Base-by-base conservation (phyloP, 2,797 vertebrate genomes). In the Chlorospingus flavigularis region DNA sequence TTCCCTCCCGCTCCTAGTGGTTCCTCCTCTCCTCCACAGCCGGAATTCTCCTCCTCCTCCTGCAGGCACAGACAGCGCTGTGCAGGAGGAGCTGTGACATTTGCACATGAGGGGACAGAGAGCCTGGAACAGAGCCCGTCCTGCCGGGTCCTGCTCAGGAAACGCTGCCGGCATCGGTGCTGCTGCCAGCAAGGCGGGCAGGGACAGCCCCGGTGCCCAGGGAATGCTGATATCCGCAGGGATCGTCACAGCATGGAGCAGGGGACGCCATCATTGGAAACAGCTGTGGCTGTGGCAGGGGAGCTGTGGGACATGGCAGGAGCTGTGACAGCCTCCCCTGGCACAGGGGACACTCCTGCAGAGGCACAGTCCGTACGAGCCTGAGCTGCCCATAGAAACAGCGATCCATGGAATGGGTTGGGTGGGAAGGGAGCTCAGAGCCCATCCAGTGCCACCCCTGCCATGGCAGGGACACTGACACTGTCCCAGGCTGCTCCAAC, bases 141-240 rank as follows among this genome's bases (percentile, higher is more conserved):
- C 53, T 63, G 30, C 24, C 45, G 45, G 6, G 1, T 4, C 30
- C 30, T n/a, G 12, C 78, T 65, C 60, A 5, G 74, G n/a, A 16
- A 18, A 6, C 54, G 0, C 10, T 1, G 67, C 68, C 30, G 30
- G 12, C 35, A 0, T n/a, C 20, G 40, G 5, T 2, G 26, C 60
- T 17, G 18, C 35, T 10, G 60, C 70, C 83, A 40, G 68, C 58
- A 1, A 28, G 51, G 58, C 48, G 24, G 13, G 87, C 83, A 14
- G 31, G 3, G 48, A 4, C 4, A 7, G 0, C 26, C 43, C 12
- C 25, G 8, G 35, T 4, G 15, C 43, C 67, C 30, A 1, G 1
- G 77, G 43, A 11, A 6, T 0, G 14, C 62, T 15, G 4, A 3
- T 11, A 39, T 2, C 53, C 90, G 4, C 78, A 4, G 6, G 43